phyloP scores from a whole-genome alignment of 2,113 vertebrate genomes.

The Potamarius usumacintae region DNA sequence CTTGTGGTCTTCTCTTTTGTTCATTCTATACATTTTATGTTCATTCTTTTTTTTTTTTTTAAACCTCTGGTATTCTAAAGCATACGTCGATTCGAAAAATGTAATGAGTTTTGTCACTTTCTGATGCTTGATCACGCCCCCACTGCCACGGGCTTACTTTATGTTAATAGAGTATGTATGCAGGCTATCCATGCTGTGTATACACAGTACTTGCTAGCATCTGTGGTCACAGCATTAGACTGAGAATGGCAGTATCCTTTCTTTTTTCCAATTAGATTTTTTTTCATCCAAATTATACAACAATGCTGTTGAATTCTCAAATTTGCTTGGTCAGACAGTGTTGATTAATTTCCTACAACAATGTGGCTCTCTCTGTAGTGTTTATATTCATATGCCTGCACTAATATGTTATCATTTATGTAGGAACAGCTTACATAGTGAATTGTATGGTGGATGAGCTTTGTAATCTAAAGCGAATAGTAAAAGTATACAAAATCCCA shows the following conservation, averaged over 20 bases:
- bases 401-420: not conserved
- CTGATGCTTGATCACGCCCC: no score
- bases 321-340: no score
- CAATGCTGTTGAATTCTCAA: no score
- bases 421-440: no score
- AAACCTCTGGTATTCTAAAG: not conserved
- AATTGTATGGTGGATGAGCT: not conserved
- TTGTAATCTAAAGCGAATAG: not conserved
- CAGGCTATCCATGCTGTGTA: not conserved
- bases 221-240: not conserved
- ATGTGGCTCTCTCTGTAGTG: no score
- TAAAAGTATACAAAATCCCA: not conserved
- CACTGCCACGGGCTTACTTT: not conserved
- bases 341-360: no score
- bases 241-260: no score
- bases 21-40: not conserved
- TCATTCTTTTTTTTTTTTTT: not conserved
- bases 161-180: not conserved
- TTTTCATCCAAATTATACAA: no score
- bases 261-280: no score
- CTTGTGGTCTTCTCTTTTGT: not conserved
- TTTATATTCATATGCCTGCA: not conserved
- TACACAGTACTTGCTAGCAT: not conserved
- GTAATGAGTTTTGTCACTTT: no score
- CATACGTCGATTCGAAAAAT: not conserved